phyloP scores from a whole-genome alignment of 2,888 invertebrate genomes.

The Phortica okadai region DNA sequence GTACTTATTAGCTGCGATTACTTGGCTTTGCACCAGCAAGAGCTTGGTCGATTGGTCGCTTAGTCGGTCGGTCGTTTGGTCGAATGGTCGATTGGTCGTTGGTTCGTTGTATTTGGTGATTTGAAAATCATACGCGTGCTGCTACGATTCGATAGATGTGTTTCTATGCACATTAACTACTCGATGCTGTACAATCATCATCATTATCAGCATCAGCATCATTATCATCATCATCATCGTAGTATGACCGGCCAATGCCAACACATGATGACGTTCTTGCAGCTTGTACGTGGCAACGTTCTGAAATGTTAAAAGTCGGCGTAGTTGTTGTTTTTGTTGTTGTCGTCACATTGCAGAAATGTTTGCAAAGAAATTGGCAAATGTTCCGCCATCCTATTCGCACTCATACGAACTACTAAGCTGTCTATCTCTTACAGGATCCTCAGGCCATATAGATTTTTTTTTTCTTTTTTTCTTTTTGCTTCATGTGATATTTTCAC shows the following conservation, averaged over 20 bases:
- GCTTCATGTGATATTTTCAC: conserved; percentile 24
- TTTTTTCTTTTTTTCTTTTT: background rate
- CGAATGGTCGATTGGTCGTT: background rate
- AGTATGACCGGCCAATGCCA: background rate
- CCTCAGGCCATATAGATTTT: background rate
- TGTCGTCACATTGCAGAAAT: conserved; percentile 54
- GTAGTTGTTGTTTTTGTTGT: conserved; percentile 46
- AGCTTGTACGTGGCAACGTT: conserved; percentile 70
- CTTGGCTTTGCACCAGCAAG: conserved; percentile 43
- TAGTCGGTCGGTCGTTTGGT: conserved; percentile 66
- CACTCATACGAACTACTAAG: no score
- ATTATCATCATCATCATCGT: background rate
- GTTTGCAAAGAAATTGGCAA: conserved; percentile 70
- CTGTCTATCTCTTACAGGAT: background rate
- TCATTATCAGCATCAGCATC: background rate
- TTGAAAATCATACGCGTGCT: background rate
- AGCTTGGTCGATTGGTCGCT: conserved; percentile 17
- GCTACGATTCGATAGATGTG: no score
- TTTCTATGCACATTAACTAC: conserved; percentile 33
- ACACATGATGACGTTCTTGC: conserved; percentile 32
- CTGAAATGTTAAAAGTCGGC: conserved; percentile 67
- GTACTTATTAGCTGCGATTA: conserved; percentile 73
- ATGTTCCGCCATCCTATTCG: conserved; percentile 14
- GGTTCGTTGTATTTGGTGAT: background rate
- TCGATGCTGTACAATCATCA: background rate